Conservation (phyloP, 2,113 vertebrate genomes). For the Myanophis thanlyinensis region DNA sequence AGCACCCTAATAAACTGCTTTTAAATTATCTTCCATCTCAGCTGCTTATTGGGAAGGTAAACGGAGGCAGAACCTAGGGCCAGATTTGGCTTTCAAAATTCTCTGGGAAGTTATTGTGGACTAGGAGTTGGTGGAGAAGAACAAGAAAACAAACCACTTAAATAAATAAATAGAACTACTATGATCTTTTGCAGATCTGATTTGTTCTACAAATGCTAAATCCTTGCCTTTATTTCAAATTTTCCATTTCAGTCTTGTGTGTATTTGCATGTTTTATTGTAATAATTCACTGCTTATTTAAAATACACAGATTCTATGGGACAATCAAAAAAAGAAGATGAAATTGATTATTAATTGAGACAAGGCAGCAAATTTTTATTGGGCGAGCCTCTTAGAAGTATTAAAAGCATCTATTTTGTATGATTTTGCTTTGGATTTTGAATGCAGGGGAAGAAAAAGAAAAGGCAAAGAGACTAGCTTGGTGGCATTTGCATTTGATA, state of each 20-base stretch:
- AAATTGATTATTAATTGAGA: background rate
- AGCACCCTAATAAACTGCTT: no score
- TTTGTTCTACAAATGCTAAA: background rate
- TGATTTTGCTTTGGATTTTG: slow-evolving; percentile 26
- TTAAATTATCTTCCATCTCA: no score
- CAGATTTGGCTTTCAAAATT: no score
- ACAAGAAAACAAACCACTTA: background rate
- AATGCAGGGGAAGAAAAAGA: background rate
- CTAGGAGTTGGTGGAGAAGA: background rate
- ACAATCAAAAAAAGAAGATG: background rate
- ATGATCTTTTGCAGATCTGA: background rate
- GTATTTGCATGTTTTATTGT: slow-evolving; percentile 3
- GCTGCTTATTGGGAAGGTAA: no score
- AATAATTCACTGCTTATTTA: slow-evolving; percentile 26
- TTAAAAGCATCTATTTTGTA: slow-evolving; percentile 49
- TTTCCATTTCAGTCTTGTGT: background rate
- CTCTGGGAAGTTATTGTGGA: no score
- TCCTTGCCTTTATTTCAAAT: background rate
- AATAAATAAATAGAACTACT: background rate
- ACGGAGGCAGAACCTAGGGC: no score
- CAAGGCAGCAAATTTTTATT: background rate
- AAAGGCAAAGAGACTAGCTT: slow-evolving; percentile 25
- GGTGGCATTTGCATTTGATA: background rate
- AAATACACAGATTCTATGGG: background rate
- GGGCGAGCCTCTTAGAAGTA: slow-evolving; percentile 25